A percentile compares a stretch with the other conserved stretches of the same genome.
Conservation (phyloP, 2,888 invertebrate species). For the Eilema sororculum region DNA sequence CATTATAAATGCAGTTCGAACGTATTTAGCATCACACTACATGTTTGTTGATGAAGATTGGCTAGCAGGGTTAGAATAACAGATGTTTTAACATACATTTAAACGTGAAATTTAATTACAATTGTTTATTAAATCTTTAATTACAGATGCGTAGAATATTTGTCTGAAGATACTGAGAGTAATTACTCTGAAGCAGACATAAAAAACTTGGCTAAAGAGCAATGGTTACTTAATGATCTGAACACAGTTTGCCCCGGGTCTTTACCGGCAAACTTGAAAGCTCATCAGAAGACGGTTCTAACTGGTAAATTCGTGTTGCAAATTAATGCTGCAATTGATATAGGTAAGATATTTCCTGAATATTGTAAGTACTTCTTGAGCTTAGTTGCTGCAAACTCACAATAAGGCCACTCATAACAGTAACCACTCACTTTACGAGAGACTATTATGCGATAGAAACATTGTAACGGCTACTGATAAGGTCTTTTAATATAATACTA, state of each 20-base stretch:
- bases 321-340: conserved; percentile 87
- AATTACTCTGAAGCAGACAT: conserved; percentile 81
- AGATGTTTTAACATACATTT: not conserved
- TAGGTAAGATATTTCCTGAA: conserved; percentile 76
- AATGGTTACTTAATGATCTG: conserved; percentile 90
- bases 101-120: not conserved
- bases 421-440: too few species aligned
- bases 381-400: not conserved
- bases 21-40: conserved; percentile 66
- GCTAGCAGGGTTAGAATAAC: conserved; percentile 70
- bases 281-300: conserved; percentile 77
- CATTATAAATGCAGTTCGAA: conserved; percentile 62
- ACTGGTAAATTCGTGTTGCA: conserved; percentile 88
- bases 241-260: conserved; percentile 88
- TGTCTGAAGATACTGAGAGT: conserved; percentile 74
- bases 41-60: conserved; percentile 78
- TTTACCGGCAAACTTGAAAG: conserved; percentile 86
- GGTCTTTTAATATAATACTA: too few species aligned
- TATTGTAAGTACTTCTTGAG: not conserved
- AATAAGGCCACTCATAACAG: not conserved
- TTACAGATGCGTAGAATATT: conserved; percentile 85
- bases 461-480: too few species aligned
- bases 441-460: too few species aligned
- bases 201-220: conserved; percentile 87
- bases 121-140: not conserved